Evolutionary conservation across 2,888 invertebrate genomes (phyloP).

Genomic region (Agriopis leucophaearia): DNA sequence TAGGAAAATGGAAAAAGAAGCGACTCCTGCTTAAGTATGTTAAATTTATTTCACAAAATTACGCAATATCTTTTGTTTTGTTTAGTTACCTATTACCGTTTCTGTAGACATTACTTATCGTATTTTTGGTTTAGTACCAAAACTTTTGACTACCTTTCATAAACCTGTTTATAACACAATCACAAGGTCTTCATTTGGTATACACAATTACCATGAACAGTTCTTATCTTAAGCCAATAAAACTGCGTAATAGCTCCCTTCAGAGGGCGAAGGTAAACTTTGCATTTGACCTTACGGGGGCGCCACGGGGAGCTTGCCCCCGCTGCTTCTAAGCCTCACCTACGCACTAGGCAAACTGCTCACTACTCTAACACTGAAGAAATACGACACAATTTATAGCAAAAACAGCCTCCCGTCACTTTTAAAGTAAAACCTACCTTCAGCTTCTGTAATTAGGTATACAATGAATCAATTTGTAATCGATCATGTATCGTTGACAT

Average conservation of each 20-base stretch:
- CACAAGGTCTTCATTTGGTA: conserved; percentile 31
- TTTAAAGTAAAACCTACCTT: conserved; percentile 67
- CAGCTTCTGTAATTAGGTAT: conserved; percentile 68
- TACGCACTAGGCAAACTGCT: conserved; percentile 44
- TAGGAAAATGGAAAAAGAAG: conserved; percentile 22
- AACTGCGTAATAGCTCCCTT: conserved; percentile 61
- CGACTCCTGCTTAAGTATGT: conserved; percentile 17
- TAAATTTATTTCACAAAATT: conserved; percentile 11
- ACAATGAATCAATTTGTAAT: conserved; percentile 72
- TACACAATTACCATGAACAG: conserved; percentile 42
- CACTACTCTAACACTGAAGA: conserved; percentile 52
- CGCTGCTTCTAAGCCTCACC: conserved; percentile 29
- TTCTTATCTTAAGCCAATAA: conserved; percentile 67
- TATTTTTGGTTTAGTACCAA: conserved; percentile 20
- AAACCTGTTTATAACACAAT: conserved; percentile 46
- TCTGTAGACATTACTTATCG: not conserved
- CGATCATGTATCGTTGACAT: conserved; percentile 58
- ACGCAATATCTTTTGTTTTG: conserved; percentile 16
- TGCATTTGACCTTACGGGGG: conserved; percentile 66
- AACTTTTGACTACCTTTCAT: conserved; percentile 43
- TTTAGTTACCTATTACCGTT: conserved; percentile 6
- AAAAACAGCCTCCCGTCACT: conserved; percentile 36
- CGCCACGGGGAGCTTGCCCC: conserved; percentile 34
- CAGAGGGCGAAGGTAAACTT: conserved; percentile 65
- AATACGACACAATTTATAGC: conserved; percentile 62